Evolutionary conservation across 1,140 invertebrate species (phyloP).

Genomic region (Drosophila mayri): DNA sequence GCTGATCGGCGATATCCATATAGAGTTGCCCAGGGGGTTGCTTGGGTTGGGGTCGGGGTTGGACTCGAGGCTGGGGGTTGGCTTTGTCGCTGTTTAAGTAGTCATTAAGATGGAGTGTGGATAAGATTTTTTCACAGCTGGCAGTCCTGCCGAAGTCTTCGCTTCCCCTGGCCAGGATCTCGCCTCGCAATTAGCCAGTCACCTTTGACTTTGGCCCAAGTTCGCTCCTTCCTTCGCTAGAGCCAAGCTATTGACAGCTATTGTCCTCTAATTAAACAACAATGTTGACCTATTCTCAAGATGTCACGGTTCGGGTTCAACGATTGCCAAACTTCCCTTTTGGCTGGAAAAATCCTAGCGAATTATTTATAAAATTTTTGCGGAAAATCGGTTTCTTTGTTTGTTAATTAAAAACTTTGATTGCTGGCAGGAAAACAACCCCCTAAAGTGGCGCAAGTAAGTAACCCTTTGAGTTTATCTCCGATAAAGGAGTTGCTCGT

Average conservation of each 20-base stretch:
- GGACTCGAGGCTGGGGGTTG: slow-evolving; percentile 26
- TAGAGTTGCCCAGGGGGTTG: slow-evolving; percentile 20
- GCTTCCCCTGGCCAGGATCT: neutral
- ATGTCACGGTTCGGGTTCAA: slow-evolving; percentile 67
- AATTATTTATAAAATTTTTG: slow-evolving; percentile 33
- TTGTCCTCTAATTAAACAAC: slow-evolving; percentile 80
- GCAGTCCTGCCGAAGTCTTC: slow-evolving; percentile 6
- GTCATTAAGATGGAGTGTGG: slow-evolving; percentile 78
- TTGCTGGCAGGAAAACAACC: slow-evolving; percentile 35
- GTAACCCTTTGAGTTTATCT: slow-evolving; percentile 36
- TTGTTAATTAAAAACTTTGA: slow-evolving; percentile 72
- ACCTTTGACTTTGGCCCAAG: slow-evolving; percentile 46
- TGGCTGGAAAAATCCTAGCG: slow-evolving; percentile 30
- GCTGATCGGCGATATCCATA: slow-evolving; percentile 10
- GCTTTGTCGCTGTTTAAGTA: slow-evolving; percentile 75
- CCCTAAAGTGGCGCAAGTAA: neutral
- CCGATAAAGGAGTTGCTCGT: slow-evolving; percentile 12
- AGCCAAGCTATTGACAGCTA: slow-evolving; percentile 72
- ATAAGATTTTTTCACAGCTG: slow-evolving; percentile 78
- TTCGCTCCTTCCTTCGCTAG: neutral
- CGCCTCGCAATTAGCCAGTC: slow-evolving; percentile 44
- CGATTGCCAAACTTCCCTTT: slow-evolving; percentile 30
- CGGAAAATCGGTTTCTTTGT: slow-evolving; percentile 60
- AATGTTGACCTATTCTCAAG: slow-evolving; percentile 79
- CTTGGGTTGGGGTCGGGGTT: slow-evolving; percentile 10